Base-by-base conservation (phyloP, 2,888 invertebrate genomes). In the Polietes domitor region DNA sequence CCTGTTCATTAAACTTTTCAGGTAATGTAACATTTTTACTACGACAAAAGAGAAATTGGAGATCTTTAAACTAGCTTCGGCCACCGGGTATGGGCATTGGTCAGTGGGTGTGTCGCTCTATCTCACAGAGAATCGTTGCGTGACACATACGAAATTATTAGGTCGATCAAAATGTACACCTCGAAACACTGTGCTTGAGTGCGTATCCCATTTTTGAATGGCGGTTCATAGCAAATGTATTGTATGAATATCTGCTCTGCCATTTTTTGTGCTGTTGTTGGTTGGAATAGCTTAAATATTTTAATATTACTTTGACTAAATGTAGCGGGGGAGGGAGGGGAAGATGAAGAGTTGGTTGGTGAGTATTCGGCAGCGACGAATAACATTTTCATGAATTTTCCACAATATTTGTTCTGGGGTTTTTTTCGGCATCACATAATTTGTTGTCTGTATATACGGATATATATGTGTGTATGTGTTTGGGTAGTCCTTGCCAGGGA, bases 301-400 rank as follows among this genome's bases (percentile, higher is more conserved):
- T 68, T 68, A 68, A 68, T 68, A 68, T 68, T 41, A 68, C 68
- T 68, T 21, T 68, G n/a, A 21, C 43, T 43, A 15, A 61, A 37
- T 43, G 15, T 17, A n/a, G 26, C 53, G 5, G 9, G 21, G 6
- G 10, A 26, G 24, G 58, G 26, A 58, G 6, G 21, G 4, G 4
- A 15, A 58, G 58, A 24, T n/a, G 58, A 0, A 17, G n/a, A 32
- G 17, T 63, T n/a, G n/a, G n/a, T 68, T n/a, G 17, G 24, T 21
- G 12, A 41, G 15, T 68, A 15, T 63, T 63, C 63, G n/a, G 12
- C 7, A 68, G 68, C 68, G 41, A 68, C 37, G 68, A 43, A 68
- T 68, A 68, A 19, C 24, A 68, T 68, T 68, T 68, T 68, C 68
- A 68, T 68, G 68, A 68, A 68, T 68, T 68, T 68, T 68, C 68